phyloP scores from a whole-genome alignment of 2,113 vertebrate genomes.

The Phalacrocorax brasilianus region DNA sequence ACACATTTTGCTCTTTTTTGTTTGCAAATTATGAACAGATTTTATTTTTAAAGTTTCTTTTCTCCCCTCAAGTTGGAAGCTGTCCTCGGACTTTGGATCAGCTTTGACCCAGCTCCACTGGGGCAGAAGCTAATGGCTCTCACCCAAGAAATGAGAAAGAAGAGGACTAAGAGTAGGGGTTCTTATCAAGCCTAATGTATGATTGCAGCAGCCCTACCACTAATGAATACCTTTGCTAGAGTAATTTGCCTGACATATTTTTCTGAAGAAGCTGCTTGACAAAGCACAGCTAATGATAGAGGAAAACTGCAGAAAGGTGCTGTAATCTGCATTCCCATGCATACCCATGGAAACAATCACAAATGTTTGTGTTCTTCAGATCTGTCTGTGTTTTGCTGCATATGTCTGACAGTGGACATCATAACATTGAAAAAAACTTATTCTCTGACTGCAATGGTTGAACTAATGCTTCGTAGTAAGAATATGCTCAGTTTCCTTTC shows the following conservation, averaged over 20 bases:
- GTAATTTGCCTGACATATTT: not conserved
- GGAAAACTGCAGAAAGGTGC: not conserved
- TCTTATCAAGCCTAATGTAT: not conserved
- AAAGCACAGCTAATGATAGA: not conserved
- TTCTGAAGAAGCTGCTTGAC: not conserved
- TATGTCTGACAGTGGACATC: not conserved
- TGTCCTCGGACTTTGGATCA: not conserved
- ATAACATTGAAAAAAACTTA: not conserved
- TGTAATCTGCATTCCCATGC: not conserved
- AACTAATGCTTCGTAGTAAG: not conserved
- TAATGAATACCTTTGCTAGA: not conserved
- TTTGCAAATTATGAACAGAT: not conserved
- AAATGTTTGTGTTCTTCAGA: not conserved
- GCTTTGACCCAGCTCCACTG: not conserved
- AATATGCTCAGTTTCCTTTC: not conserved
- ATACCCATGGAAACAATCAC: not conserved
- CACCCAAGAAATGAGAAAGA: not conserved
- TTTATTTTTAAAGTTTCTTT: not conserved
- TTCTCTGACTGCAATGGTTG: not conserved
- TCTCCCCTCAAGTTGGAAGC: not conserved
- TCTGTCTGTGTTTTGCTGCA: not conserved
- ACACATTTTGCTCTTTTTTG: slow-evolving; percentile 50
- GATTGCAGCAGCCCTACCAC: not conserved
- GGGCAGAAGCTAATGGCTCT: not conserved
- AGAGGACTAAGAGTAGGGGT: not conserved